Evolutionary conservation across 2,113 vertebrate species (phyloP).

Genomic region (Miniopterus natalensis): DNA sequence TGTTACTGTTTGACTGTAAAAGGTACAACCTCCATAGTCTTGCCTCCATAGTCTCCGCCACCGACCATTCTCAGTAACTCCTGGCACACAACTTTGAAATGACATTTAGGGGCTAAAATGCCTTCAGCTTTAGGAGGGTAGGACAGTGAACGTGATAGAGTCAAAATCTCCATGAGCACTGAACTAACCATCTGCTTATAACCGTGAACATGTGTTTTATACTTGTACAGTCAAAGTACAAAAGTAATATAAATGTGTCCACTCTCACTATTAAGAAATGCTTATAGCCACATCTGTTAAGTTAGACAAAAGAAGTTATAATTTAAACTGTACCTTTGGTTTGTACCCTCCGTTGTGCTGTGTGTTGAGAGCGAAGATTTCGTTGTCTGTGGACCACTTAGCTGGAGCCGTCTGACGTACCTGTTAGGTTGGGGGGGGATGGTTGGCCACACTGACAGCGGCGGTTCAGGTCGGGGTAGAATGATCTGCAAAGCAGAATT

Average conservation of each 20-base stretch:
- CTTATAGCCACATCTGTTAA: not conserved
- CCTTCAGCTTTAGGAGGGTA: not conserved
- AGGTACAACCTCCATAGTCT: fast-evolving
- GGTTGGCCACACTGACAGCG: fast-evolving
- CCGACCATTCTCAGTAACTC: not conserved
- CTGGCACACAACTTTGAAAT: slow-evolving; percentile 1
- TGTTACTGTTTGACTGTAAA: not conserved
- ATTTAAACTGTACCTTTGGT: not conserved
- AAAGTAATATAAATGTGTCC: not conserved
- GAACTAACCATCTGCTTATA: not conserved
- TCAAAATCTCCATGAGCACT: not conserved
- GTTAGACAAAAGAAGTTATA: not conserved
- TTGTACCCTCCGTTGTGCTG: not conserved
- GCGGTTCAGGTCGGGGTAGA: not conserved
- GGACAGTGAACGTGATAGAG: not conserved
- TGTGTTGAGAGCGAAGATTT: not conserved
- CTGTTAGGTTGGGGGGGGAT: not conserved
- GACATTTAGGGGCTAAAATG: not conserved
- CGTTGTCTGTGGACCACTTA: fast-evolving
- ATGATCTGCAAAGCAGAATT: slow-evolving; percentile 9
- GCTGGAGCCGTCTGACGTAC: too few relatives aligned
- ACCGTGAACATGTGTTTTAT: not conserved
- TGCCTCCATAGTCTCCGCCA: not conserved
- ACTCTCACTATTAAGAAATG: not conserved
- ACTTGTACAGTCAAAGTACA: not conserved